Conservation (phyloP, 2,797 vertebrate species). For the Sandelia bainsii region DNA sequence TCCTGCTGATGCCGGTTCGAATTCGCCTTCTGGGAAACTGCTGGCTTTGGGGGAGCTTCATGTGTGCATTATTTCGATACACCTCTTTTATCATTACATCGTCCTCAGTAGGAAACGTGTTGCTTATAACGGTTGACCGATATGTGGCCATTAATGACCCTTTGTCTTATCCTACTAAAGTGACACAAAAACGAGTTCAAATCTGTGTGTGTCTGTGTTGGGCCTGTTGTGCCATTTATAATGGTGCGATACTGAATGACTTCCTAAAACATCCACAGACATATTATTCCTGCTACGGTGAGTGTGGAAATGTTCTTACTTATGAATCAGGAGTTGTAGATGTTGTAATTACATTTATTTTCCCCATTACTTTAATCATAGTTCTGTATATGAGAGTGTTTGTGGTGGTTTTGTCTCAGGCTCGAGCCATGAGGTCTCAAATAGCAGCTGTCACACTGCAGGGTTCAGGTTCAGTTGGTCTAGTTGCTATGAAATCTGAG, state of each 20-base stretch:
- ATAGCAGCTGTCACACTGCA: not conserved
- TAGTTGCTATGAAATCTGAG: conserved; percentile 35
- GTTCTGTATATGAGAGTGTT: conserved; percentile 54
- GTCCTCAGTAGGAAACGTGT: conserved; percentile 50
- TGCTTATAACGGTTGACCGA: conserved; percentile 55
- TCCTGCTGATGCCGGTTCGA: conserved; percentile 30
- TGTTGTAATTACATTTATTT: conserved; percentile 46
- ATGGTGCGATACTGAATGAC: not conserved
- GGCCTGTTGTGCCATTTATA: conserved; percentile 33
- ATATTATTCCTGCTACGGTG: conserved; percentile 49
- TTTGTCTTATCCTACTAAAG: conserved; percentile 22
- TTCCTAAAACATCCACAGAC: conserved; percentile 28
- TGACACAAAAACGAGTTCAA: conserved; percentile 38
- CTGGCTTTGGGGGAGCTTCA: conserved; percentile 32
- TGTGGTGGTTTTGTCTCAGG: conserved; percentile 49
- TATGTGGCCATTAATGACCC: conserved; percentile 57
- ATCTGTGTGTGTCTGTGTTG: conserved; percentile 58
- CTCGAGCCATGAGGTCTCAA: conserved; percentile 45
- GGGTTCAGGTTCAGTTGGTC: not conserved
- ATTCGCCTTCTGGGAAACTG: conserved; percentile 16
- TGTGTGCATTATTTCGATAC: conserved; percentile 17
- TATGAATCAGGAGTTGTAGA: conserved; percentile 33
- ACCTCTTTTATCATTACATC: conserved; percentile 33
- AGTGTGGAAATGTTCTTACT: conserved; percentile 44
- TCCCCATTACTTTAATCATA: conserved; percentile 45